Evolutionary conservation across 2,797 vertebrate genomes (phyloP).

Genomic region (Myotis vivesi): DNA sequence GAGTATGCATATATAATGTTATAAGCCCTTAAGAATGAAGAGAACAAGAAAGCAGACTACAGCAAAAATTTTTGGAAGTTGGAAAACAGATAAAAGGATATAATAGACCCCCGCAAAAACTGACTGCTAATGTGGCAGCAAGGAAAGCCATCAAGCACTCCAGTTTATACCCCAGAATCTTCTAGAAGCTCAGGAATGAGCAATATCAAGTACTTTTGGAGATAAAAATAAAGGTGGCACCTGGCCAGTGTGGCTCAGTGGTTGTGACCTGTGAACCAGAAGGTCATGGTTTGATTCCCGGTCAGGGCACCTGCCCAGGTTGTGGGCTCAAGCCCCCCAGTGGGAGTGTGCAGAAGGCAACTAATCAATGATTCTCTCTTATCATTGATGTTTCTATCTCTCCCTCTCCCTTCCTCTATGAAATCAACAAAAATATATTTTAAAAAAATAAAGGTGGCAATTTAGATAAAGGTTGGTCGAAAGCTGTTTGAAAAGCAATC

Average conservation of each 20-base stretch:
- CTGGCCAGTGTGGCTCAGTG: too few relatives aligned
- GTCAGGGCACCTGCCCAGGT: too few relatives aligned
- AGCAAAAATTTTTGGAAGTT: not conserved
- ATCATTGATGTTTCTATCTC: too few relatives aligned
- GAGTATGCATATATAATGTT: not conserved
- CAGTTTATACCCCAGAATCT: not conserved
- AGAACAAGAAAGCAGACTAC: not conserved
- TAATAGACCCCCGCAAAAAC: not conserved
- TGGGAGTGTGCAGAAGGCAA: too few relatives aligned
- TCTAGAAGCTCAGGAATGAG: not conserved
- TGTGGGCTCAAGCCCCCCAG: too few relatives aligned
- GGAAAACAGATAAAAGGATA: not conserved
- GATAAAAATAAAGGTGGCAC: not conserved
- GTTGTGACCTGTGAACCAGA: too few relatives aligned
- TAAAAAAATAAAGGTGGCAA: not conserved
- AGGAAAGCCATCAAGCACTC: not conserved
- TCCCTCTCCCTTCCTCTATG: too few relatives aligned
- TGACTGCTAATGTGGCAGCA: not conserved
- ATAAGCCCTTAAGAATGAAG: not conserved
- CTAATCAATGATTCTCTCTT: too few relatives aligned
- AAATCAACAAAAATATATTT: too few relatives aligned
- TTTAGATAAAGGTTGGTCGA: not conserved
- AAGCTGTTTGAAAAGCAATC: not conserved
- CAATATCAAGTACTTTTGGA: not conserved
- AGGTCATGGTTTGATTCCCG: too few relatives aligned